Evolutionary conservation across 2,113 vertebrate species (phyloP), one percentile per base, ranked within the genome.

Genomic region (Pholis gunnellus): DNA sequence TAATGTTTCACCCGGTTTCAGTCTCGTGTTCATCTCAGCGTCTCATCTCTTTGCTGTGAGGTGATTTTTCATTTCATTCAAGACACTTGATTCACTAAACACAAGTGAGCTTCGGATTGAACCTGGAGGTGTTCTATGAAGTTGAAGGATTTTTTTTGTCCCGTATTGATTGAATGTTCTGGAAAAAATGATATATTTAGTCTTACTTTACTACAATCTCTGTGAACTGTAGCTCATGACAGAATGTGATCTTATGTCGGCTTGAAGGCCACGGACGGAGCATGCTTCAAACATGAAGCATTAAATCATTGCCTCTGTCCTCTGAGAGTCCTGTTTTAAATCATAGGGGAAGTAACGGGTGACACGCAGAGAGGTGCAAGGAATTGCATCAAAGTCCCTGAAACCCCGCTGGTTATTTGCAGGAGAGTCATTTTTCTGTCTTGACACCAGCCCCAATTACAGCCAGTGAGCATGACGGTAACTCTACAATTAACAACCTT

Each of bases 401-500:
- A 87, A 88, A 86, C 85, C 79, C 69, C 87, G 80, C 60, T 13
- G 60, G 48, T 76, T 76, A 79, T 90, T 84, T 88, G 59, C 82
- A 78, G 85, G 69, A 79, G 81, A 86, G 66, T 91, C 22, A 78
- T 88, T 84, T 87, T 82, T 89, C 61, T 57, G 74, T 82, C 88
- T 72, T 36, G 87, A 87, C 88, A 91, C 75, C 52, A 87, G 87
- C 71, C 83, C 85, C 87, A 88, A 88, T 90, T 87, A 72, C 83
- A 91, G 31, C 31, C 31, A 31, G 31, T 31, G 31, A 31, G 31
- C 31, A 4, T 2, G 31, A 31, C 3, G 31, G 4, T 31, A 31
- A 31, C 31, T 31, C 31, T 31, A 31, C 31, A 31, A 31, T 31
- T 31, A 31, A 2, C 31, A 31, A 3, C 31, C 31, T 31, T 31